Evolutionary conservation across 2,797 vertebrate genomes (phyloP).

Genomic region (Chrosomus eos): DNA sequence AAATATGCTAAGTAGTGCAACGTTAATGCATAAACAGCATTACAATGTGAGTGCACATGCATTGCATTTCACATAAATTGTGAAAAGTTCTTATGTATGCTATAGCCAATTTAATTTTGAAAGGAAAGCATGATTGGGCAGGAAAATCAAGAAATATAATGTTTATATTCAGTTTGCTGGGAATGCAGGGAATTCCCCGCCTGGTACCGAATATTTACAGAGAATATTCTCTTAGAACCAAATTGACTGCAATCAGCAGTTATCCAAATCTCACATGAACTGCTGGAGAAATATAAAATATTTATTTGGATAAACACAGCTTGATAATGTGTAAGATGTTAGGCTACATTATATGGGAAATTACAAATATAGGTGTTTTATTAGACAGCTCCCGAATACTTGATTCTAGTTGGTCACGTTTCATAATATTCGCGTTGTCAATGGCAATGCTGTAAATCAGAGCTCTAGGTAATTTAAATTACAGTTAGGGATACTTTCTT

Average conservation of each 20-base stretch:
- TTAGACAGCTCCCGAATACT: not conserved
- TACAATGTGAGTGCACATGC: not conserved
- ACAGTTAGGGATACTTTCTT: no score
- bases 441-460: not conserved
- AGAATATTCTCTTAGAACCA: not conserved
- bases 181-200: not conserved
- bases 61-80: not conserved
- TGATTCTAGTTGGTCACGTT: not conserved
- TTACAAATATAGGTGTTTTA: not conserved
- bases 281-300: conserved; percentile 24
- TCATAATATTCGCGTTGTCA: not conserved
- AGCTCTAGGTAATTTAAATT: not conserved
- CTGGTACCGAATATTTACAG: not conserved
- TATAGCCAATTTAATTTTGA: not conserved
- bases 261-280: conserved; percentile 26
- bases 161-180: not conserved
- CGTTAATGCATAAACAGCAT: conserved; percentile 61
- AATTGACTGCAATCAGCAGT: not conserved
- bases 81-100: not conserved
- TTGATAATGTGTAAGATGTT: not conserved
- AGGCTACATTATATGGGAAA: not conserved
- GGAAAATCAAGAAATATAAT: not conserved
- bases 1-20: conserved; percentile 63
- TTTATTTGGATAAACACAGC: not conserved
- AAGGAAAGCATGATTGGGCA: not conserved